Evolutionary conservation across 2,888 invertebrate species (phyloP).

Genomic region (Drosophila leonis): DNA sequence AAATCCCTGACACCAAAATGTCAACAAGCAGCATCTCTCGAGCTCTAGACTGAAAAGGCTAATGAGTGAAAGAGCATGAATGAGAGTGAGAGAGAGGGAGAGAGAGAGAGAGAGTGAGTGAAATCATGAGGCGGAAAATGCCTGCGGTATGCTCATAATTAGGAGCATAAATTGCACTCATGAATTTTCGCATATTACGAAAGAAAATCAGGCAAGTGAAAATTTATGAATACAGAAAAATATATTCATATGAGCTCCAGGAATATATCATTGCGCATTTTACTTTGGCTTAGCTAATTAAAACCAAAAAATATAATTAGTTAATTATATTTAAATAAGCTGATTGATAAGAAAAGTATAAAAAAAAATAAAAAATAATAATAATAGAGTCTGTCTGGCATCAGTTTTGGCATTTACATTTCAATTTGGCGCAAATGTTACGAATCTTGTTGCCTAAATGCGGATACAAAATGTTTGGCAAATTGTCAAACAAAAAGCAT

Average conservation of each 20-base stretch:
- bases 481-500: conserved; percentile 78
- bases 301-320: conserved; percentile 19
- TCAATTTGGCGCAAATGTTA: conserved; percentile 52
- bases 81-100: no score
- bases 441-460: conserved; percentile 49
- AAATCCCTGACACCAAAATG: conserved; percentile 76
- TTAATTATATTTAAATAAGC: not conserved
- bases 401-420: conserved; percentile 47
- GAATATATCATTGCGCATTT: conserved; percentile 5
- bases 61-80: conserved; percentile 55
- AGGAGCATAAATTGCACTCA: conserved; percentile 58
- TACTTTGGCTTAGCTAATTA: conserved; percentile 45
- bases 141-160: conserved; percentile 61
- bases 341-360: not conserved
- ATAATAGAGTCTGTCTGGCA: conserved; percentile 13
- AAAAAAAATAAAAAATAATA: not conserved
- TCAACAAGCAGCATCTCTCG: conserved; percentile 59
- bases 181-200: conserved; percentile 26
- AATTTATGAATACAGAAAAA: conserved; percentile 11
- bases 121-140: conserved; percentile 73
- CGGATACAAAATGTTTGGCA: conserved; percentile 75
- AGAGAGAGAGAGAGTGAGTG: not conserved
- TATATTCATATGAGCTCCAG: conserved; percentile 27
- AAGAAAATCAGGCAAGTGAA: conserved; percentile 38
- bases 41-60: conserved; percentile 67